Conservation (phyloP, 2,797 vertebrate species). For the Apogon talboti region DNA sequence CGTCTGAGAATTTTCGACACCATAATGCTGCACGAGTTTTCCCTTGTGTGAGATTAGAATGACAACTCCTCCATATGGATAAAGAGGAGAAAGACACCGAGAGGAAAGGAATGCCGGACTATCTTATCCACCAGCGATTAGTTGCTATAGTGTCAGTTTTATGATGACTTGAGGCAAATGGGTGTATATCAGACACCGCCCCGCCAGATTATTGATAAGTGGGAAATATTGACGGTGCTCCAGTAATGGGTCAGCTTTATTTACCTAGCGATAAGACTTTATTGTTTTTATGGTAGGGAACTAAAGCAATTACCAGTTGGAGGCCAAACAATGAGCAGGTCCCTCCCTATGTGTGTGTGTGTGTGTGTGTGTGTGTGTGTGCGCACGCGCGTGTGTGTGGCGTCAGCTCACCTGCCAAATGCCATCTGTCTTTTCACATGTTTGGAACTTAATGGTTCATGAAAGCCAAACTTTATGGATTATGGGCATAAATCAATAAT, state of each 20-base stretch:
- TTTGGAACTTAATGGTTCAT: conserved; percentile 10
- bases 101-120: conserved; percentile 63
- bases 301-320: conserved; percentile 71
- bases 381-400: conserved; percentile 10
- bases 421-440: conserved; percentile 41
- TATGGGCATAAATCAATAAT: conserved; percentile 10
- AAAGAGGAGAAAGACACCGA: conserved; percentile 12
- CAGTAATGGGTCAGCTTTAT: conserved; percentile 68
- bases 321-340: conserved; percentile 54
- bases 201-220: conserved; percentile 74
- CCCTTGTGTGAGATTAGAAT: too few species aligned
- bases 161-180: conserved; percentile 52
- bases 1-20: conserved; percentile 15
- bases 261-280: conserved; percentile 75
- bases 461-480: conserved; percentile 30
- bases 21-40: neutral
- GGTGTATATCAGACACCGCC: conserved; percentile 45
- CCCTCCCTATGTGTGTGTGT: conserved; percentile 33
- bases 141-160: conserved; percentile 57
- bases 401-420: conserved; percentile 40
- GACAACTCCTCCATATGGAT: too few species aligned
- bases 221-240: conserved; percentile 71
- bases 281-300: conserved; percentile 72
- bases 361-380: conserved; percentile 32
- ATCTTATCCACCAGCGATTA: conserved; percentile 59